These are phyloP conservation scores for Drosophila antonietae DNA, from an alignment of 2,888 invertebrate species.

Conservation along the genomic window DNA sequence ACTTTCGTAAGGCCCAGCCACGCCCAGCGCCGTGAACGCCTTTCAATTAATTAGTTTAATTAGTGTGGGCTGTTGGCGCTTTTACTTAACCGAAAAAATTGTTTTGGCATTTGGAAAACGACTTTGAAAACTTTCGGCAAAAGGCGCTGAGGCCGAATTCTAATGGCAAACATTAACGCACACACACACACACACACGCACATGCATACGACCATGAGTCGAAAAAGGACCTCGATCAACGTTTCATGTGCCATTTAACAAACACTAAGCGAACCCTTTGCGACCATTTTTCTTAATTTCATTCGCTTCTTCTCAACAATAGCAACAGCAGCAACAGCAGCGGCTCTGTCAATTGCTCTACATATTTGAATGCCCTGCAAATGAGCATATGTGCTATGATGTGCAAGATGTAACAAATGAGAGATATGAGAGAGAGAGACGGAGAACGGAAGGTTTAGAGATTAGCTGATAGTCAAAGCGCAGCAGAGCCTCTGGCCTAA, in stretches of 20 bases:
- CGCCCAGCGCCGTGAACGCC: background rate
- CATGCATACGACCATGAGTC: background rate
- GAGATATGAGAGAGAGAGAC: too few species aligned
- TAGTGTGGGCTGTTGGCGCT: constrained; percentile 55
- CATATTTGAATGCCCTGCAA: constrained; percentile 32
- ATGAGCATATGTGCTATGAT: background rate
- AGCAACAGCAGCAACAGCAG: constrained; percentile 5
- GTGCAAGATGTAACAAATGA: background rate
- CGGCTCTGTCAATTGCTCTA: constrained; percentile 53
- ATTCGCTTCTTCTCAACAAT: constrained; percentile 32
- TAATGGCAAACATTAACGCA: constrained; percentile 65
- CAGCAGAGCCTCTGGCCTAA: background rate
- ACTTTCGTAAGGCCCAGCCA: background rate
- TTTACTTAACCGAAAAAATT: constrained; percentile 46
- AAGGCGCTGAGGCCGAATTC: constrained; percentile 42
- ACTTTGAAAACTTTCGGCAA: constrained; percentile 58
- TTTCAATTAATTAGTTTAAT: constrained; percentile 67
- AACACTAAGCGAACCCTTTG: constrained; percentile 74
- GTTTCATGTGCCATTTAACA: constrained; percentile 75
- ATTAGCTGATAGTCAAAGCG: background rate
- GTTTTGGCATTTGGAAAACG: constrained; percentile 59
- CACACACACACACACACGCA: constrained; percentile 11
- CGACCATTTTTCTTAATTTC: constrained; percentile 74
- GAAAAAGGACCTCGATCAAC: constrained; percentile 70
- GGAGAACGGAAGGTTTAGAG: background rate